Base-by-base conservation (phyloP, 2,888 invertebrate genomes). In the Tetragonula carbonaria region DNA sequence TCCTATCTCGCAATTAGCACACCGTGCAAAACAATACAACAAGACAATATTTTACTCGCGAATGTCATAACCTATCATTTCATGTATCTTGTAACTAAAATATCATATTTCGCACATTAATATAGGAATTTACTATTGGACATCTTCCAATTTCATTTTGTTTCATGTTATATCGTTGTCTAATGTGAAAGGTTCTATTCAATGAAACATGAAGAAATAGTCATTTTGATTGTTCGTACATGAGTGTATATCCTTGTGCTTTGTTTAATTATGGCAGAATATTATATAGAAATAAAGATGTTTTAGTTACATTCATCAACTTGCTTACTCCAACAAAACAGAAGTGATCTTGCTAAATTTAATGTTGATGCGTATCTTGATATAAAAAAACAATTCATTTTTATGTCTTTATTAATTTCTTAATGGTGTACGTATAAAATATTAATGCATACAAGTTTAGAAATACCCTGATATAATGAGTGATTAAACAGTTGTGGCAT, bases 31-130 rank as follows among this genome's bases (percentile, higher is more conserved):
- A 45, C 33, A 16, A 71, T 63, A 51, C 11, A 51, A 45, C 28
- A 13, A n/a, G 71, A 72, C 62, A 63, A 55, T 66, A 45, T 84
- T 78, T 59, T 67, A 38, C 21, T 50, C n/a, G 55, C 28, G 63
- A 78, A 50, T 53, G 74, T 78, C 89, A 88, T 88, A 88, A 88
- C 88, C 88, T 88, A 81, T 86, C 67, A 38, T 50, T 65, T 78
- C 73, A 51, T 68, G 59, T 74, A 68, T 68, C 21, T 78, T 55
- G 16, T 13, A 45, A 55, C n/a, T 23, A 28, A 23, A 66, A 59
- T 14, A 57, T 72, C 50, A 70, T 5, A 21, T 66, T 51, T 63
- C 21, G 13, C 51, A 72, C 57, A 67, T 65, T 51, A 72, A 11
- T 57, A 6, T 50, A 51, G 0, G 33, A 62, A 68, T 68, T 72